phyloP scores from a whole-genome alignment of 2,888 invertebrate genomes.

The Tetheella fluctuosa region DNA sequence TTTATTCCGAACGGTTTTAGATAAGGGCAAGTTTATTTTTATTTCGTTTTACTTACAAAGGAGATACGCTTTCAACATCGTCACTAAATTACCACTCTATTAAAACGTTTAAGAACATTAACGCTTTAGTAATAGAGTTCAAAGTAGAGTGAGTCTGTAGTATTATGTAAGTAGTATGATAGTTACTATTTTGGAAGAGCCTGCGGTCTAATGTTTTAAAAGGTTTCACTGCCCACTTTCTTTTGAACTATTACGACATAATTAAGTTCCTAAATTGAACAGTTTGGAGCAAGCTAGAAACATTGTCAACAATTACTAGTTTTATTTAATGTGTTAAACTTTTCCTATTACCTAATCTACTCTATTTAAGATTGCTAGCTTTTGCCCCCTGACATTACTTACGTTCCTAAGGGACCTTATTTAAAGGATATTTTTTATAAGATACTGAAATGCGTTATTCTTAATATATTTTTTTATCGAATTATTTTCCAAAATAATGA shows the following conservation, averaged over 20 bases:
- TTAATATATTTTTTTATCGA: too few species aligned
- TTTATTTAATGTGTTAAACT: neutral
- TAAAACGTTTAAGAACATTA: neutral
- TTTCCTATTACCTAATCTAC: too few species aligned
- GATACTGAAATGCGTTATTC: too few species aligned
- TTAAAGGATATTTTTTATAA: too few species aligned
- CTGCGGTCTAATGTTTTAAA: neutral
- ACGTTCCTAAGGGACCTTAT: too few species aligned
- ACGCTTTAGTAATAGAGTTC: neutral
- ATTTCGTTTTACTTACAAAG: conserved; percentile 12
- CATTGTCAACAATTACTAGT: neutral
- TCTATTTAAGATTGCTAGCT: too few species aligned
- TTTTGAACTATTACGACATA: neutral
- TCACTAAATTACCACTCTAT: conserved; percentile 10
- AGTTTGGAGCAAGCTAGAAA: neutral
- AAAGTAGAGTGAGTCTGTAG: neutral
- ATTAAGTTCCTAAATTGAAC: conserved; percentile 1
- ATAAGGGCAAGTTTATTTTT: conserved; percentile 20
- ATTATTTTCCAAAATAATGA: too few species aligned
- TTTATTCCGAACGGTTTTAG: conserved; percentile 17
- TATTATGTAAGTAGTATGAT: neutral
- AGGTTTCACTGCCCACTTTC: neutral
- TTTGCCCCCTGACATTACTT: too few species aligned
- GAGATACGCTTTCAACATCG: neutral
- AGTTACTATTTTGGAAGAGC: neutral